Conservation (phyloP, 2,113 vertebrate genomes). For the Passer montanus region DNA sequence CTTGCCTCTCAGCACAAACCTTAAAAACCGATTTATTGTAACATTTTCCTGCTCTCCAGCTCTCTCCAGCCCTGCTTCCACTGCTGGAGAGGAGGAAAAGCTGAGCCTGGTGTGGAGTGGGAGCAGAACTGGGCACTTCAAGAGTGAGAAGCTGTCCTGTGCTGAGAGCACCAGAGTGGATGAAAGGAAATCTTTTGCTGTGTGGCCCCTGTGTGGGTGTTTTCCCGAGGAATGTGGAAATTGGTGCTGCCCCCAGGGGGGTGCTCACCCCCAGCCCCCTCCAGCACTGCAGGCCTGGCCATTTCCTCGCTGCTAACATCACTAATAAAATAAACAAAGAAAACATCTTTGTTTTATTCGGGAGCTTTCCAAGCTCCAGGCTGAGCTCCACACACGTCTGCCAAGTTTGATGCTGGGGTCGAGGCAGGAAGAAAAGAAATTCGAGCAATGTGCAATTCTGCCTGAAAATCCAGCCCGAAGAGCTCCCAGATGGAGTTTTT, state of each 20-base stretch:
- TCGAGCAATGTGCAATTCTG: neutral
- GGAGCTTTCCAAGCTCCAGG: neutral
- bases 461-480: neutral
- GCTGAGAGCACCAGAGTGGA: too few species aligned
- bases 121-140: fast-evolving
- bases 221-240: neutral
- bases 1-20: neutral
- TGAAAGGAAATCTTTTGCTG: neutral
- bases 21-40: neutral
- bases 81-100: neutral
- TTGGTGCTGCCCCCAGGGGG: fast-evolving
- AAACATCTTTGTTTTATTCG: neutral
- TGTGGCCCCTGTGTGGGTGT: neutral
- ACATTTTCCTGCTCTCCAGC: neutral
- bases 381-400: neutral
- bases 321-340: neutral
- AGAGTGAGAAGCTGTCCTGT: neutral
- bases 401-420: neutral
- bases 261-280: neutral
- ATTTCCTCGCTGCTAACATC: neutral
- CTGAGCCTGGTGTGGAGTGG: neutral
- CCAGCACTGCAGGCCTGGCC: neutral
- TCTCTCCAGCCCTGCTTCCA: neutral
- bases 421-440: neutral
- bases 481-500: neutral